A percentile compares a stretch with the other conserved stretches of the same genome.
phyloP scores from a whole-genome alignment of 1,140 invertebrate genomes.

The Pachyrhynchus sulphureomaculatus region DNA sequence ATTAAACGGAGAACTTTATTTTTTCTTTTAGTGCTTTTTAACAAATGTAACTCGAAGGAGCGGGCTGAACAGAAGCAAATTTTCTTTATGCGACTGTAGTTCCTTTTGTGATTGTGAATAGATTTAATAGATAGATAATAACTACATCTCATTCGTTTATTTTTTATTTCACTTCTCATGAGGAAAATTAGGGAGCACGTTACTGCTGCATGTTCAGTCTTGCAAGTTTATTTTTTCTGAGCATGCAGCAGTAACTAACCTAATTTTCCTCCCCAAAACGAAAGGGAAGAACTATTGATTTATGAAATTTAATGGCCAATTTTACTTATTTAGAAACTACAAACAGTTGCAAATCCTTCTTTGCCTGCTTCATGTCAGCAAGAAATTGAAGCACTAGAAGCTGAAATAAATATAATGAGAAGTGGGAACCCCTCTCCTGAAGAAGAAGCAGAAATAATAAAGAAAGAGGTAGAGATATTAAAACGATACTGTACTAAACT shows the following conservation, averaged over 20 bases:
- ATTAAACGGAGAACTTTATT: too few species aligned
- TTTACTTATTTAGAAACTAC: conserved; percentile 17
- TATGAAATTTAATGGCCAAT: neutral
- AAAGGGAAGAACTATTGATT: too few species aligned
- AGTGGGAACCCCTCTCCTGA: conserved; percentile 31
- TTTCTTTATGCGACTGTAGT: conserved; percentile 16
- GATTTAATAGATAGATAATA: neutral
- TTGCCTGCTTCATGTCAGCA: conserved; percentile 23
- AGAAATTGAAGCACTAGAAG: conserved; percentile 40
- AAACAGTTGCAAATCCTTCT: conserved; percentile 15
- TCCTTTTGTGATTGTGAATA: conserved; percentile 13
- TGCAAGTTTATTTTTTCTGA: neutral
- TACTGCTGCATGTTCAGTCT: conserved; percentile 28
- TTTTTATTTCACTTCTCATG: neutral
- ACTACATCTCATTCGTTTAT: neutral
- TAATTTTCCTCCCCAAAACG: conserved; percentile 6
- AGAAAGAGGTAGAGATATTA: conserved; percentile 38
- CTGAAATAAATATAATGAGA: conserved; percentile 37
- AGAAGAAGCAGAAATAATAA: conserved; percentile 38
- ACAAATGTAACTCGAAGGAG: neutral
- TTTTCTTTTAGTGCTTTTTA: conserved; percentile 24
- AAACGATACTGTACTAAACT: conserved; percentile 41
- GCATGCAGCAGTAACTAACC: conserved; percentile 17
- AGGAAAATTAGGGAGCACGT: conserved; percentile 13
- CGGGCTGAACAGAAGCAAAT: conserved; percentile 20